phyloP scores from a whole-genome alignment of 2,888 invertebrate species.

The Plebejus melissa region DNA sequence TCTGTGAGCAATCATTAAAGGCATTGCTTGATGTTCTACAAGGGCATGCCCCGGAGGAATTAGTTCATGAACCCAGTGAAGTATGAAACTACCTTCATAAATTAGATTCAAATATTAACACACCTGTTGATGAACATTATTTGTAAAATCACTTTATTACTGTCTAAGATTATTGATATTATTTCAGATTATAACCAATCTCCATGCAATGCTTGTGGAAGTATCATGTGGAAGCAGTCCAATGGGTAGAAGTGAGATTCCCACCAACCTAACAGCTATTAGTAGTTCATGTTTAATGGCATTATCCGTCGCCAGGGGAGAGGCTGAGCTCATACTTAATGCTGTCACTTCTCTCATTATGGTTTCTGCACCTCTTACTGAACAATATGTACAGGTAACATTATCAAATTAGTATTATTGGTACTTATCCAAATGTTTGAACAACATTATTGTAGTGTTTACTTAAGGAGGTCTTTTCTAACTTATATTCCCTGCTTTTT shows the following conservation, averaged over 20 bases:
- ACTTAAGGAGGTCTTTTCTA: neutral
- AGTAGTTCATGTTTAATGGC: slow-evolving; percentile 96
- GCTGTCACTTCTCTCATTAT: slow-evolving; percentile 93
- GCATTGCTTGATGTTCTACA: slow-evolving; percentile 95
- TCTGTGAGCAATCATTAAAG: slow-evolving; percentile 92
- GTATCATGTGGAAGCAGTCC: slow-evolving; percentile 83
- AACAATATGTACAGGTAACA: slow-evolving; percentile 87
- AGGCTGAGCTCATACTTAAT: slow-evolving; percentile 92
- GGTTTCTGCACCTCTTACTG: slow-evolving; percentile 87
- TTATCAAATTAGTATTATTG: neutral
- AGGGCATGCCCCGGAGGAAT: slow-evolving; percentile 91
- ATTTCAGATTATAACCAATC: slow-evolving; percentile 83
- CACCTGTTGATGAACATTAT: no score
- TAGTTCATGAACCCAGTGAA: slow-evolving; percentile 88
- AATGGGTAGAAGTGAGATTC: slow-evolving; percentile 62
- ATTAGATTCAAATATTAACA: no score
- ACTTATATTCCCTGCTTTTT: slow-evolving; percentile 30
- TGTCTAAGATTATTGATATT: slow-evolving; percentile 5
- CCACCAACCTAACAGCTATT: slow-evolving; percentile 88
- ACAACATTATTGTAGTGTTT: neutral
- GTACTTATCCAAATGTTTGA: neutral
- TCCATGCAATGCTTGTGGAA: slow-evolving; percentile 91
- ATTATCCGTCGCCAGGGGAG: slow-evolving; percentile 94
- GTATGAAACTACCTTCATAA: slow-evolving; percentile 52
- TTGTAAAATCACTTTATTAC: neutral